A percentile compares a stretch with the other conserved stretches of the same genome.
phyloP scores from a whole-genome alignment of 1,140 invertebrate genomes.

The Vanessa tameamea region DNA sequence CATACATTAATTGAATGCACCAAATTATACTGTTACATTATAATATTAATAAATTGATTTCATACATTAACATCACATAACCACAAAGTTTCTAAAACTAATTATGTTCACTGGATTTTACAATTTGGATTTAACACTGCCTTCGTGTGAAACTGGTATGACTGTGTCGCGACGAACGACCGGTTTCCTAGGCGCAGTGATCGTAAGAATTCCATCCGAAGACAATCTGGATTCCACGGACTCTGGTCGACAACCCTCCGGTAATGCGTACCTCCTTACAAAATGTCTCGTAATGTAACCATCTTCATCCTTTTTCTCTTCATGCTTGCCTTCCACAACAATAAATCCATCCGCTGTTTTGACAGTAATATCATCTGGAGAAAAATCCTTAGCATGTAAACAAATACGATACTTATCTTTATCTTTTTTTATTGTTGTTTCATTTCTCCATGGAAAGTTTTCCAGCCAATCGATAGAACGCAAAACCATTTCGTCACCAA shows the following conservation, averaged over 20 bases:
- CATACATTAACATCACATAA: background rate
- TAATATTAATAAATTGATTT: background rate
- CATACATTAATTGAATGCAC: no score
- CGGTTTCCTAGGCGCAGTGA: conserved; percentile 49
- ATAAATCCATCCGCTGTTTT: conserved; percentile 89
- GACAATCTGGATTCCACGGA: conserved; percentile 55
- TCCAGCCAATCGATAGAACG: conserved; percentile 68
- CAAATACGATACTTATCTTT: conserved; percentile 81
- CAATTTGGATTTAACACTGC: conserved; percentile 53
- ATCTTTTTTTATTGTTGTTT: conserved; percentile 49
- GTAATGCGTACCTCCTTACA: conserved; percentile 80
- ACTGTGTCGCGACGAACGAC: conserved; percentile 49
- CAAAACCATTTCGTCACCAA: conserved; percentile 63
- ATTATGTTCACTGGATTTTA: conserved; percentile 33
- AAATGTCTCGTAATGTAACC: conserved; percentile 88
- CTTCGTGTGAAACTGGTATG: conserved; percentile 59
- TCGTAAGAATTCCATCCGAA: conserved; percentile 52
- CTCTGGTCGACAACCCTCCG: conserved; percentile 51
- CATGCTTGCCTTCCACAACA: conserved; percentile 91
- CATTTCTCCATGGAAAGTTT: conserved; percentile 63
- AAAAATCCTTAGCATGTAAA: conserved; percentile 91
- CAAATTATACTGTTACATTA: no score
- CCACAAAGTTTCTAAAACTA: background rate
- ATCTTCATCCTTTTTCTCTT: conserved; percentile 89
- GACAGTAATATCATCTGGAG: conserved; percentile 91